Base-by-base conservation (phyloP, 1,140 invertebrate genomes). In the Drosophila kikkawai region DNA sequence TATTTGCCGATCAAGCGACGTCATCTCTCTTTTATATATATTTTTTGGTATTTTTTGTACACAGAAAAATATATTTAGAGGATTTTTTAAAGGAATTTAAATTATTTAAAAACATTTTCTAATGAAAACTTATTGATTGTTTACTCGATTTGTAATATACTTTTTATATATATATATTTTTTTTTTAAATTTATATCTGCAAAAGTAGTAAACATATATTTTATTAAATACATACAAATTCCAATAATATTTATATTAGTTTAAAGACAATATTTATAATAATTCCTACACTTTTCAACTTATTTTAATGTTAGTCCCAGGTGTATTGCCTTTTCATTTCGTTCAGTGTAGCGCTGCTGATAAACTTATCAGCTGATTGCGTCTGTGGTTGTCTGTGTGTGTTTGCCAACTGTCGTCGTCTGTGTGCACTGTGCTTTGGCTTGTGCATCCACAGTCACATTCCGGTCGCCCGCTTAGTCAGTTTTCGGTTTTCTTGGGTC, bases 331-430 rank as follows among this genome's bases (percentile, higher is more conserved):
- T 11, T 2, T 1, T 9, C 1, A n/a, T 64, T 71, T 29, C 41
- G 47, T 7, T 44, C 22, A 50, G 50, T 63, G 39, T n/a, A 56
- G 41, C 53, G 12, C 48, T 66, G 41, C 79, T 85, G 82, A 85
- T 85, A 85, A 85, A 84, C 82, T 85, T 86, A 85, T 85, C 82
- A 85, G 75, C 74, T 75, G 75, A 42, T 69, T 63, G 34, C 29
- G 58, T 34, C 22, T 53, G 34, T 7, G 34, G 66, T 57, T 34
- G 34, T 36, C 7, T 48, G 26, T 65, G 48, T 65, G 48, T 68
- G 75, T 71, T 37, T 70, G 42, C 58, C 56, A 58, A 60, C 57
- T 47, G 59, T 22, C 53, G 4, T 56, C 8, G 53, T 55, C 36
- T 26, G 53, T 56, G 53, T 47, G 44, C 32, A 3, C 34, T 44